Percentiles rank a stretch among this genome's conserved stretches.
Evolutionary conservation across 2,797 vertebrate genomes (phyloP).

Genomic region (Toxotes lorentzi): DNA sequence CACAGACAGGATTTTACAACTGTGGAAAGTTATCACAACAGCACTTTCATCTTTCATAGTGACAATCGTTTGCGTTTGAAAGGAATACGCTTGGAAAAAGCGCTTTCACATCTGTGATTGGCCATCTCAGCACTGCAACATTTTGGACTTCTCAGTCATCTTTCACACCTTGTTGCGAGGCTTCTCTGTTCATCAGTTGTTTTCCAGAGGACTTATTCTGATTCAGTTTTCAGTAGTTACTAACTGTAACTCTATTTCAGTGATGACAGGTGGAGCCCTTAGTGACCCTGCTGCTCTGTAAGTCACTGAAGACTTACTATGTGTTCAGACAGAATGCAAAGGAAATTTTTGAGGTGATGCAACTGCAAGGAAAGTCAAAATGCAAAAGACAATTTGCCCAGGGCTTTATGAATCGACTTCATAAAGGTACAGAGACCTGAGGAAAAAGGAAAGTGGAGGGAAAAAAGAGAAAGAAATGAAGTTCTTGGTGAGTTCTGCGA

Average conservation of each 20-base stretch:
- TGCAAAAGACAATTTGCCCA: neutral
- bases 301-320: neutral
- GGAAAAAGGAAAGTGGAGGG: neutral
- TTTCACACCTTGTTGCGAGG: neutral
- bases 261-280: neutral
- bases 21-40: neutral
- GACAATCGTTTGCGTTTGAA: neutral
- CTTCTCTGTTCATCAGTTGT: neutral
- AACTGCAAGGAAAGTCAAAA: neutral
- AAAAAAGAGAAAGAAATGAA: neutral
- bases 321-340: neutral
- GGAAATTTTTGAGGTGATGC: neutral
- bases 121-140: neutral
- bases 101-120: neutral
- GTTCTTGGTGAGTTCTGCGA: neutral
- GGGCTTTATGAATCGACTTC: neutral
- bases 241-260: neutral
- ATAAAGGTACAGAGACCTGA: neutral
- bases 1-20: too few relatives aligned
- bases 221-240: neutral
- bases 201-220: neutral
- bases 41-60: neutral
- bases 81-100: neutral
- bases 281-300: neutral
- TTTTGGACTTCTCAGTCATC: neutral